Conservation (phyloP, 2,113 vertebrate species). For the Parus major region DNA sequence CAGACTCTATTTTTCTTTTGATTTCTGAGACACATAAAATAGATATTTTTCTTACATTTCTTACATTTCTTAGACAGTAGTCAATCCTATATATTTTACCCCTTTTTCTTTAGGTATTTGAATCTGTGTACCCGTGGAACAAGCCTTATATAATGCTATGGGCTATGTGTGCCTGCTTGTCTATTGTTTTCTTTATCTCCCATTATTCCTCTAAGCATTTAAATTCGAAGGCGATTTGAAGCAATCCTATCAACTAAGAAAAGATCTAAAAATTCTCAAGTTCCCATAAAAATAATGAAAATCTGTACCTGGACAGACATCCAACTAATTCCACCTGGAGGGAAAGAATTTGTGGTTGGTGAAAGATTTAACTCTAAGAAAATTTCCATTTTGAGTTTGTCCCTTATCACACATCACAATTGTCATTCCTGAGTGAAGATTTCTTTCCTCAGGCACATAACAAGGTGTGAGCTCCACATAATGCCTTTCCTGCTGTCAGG, state of each 20-base stretch:
- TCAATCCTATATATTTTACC: neutral
- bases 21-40: neutral
- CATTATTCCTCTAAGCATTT: neutral
- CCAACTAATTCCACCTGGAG: neutral
- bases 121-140: neutral
- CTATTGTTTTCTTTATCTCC: neutral
- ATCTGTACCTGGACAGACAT: neutral
- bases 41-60: neutral
- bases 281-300: neutral
- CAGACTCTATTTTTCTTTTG: neutral
- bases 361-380: neutral
- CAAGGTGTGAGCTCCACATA: neutral
- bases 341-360: neutral
- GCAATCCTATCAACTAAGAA: neutral
- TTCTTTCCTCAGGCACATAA: neutral
- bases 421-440: neutral
- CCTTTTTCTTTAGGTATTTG: neutral
- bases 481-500: neutral
- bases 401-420: neutral
- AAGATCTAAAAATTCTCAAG: neutral
- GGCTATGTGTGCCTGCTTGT: neutral
- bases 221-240: neutral
- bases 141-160: neutral
- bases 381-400: neutral
- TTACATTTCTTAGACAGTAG: neutral